phyloP scores from a whole-genome alignment of 2,113 vertebrate genomes.

The Menidia beryllina region DNA sequence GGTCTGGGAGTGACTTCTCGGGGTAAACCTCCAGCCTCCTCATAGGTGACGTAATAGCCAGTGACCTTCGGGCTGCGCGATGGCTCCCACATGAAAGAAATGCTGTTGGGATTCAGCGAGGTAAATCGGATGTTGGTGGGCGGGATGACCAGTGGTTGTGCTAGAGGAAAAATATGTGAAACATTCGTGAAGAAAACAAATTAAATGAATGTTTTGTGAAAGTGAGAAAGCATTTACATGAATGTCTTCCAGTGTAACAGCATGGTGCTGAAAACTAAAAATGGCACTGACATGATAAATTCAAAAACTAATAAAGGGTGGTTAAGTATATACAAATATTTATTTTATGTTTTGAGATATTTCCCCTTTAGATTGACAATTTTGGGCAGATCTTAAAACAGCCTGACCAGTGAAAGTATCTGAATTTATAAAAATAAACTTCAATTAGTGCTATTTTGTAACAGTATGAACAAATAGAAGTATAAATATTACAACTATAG shows the following conservation, averaged over 20 bases:
- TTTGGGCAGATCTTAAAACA: no score
- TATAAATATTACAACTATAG: not conserved
- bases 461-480: no score
- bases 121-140: constrained; percentile 93
- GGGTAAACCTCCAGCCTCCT: constrained; percentile 84
- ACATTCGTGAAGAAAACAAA: not conserved
- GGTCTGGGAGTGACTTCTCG: constrained; percentile 88
- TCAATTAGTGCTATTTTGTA: no score
- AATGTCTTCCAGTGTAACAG: not conserved
- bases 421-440: no score
- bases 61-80: constrained; percentile 88
- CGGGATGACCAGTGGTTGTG: constrained; percentile 86
- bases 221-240: not conserved
- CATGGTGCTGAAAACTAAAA: not conserved
- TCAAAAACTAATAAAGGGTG: no score
- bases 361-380: no score
- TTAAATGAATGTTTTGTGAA: not conserved
- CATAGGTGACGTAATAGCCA: constrained; percentile 92
- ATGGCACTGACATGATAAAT: no score
- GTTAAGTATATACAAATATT: no score
- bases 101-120: constrained; percentile 88
- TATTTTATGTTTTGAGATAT: no score
- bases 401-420: no score
- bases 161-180: constrained; percentile 51
- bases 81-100: constrained; percentile 90